Percentiles rank a stretch among this genome's conserved stretches.
phyloP scores from a whole-genome alignment of 2,797 vertebrate species.

The Merluccius polli region DNA sequence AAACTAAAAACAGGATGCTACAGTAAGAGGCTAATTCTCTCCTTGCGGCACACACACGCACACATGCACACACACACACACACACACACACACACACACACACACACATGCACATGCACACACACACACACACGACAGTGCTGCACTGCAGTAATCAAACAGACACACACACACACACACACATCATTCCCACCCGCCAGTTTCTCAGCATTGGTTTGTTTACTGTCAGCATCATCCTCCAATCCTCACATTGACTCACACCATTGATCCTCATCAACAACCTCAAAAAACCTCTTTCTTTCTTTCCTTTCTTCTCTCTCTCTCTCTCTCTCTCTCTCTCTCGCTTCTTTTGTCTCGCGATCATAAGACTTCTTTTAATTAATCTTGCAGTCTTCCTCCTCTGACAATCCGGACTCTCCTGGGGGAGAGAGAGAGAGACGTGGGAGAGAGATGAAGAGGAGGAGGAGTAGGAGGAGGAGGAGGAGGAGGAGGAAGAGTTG shows the following conservation, averaged over 20 bases:
- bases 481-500: too few relatives aligned
- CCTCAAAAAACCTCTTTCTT: too few relatives aligned
- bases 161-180: too few relatives aligned
- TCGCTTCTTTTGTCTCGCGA: constrained; percentile 25
- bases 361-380: constrained; percentile 59
- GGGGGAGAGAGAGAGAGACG: constrained; percentile 9
- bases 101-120: constrained; percentile 5
- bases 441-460: neutral
- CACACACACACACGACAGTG: constrained; percentile 10
- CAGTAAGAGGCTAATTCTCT: too few relatives aligned
- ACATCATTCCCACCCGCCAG: constrained; percentile 15
- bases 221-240: neutral
- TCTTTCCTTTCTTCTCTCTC: too few relatives aligned
- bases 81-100: too few relatives aligned
- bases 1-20: too few relatives aligned
- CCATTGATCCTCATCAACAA: neutral
- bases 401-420: constrained; percentile 11
- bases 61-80: constrained; percentile 5
- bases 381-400: constrained; percentile 33
- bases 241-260: neutral
- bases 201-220: neutral
- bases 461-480: too few relatives aligned
- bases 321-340: too few relatives aligned
- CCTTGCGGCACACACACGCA: neutral
- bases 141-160: constrained; percentile 36